Evolutionary conservation across 2,797 vertebrate genomes (phyloP), one percentile per base, ranked within the genome.

Genomic region (Leucoraja ocellata): DNA sequence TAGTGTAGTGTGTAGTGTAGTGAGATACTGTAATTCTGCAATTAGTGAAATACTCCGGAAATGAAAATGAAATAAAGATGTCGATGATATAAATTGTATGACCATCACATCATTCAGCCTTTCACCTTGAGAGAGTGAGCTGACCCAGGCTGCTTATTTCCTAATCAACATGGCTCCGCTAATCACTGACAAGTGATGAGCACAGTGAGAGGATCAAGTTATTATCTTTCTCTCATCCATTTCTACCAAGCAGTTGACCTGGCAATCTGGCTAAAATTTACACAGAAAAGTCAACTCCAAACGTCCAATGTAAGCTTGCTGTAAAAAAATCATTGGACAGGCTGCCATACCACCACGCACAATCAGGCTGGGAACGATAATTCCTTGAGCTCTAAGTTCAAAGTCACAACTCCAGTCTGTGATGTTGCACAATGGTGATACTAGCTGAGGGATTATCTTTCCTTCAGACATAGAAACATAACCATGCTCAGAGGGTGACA

Each of bases 81-180:
- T 77, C n/a, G 10, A 77, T 77, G 10, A n/a, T 36, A 36, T 78
- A 36, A 78, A 5, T 78, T 78, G 32, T 36, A 78, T 78, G 94
- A 94, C 95, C 94, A 94, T 21, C 11, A 95, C 94, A 95, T 94
- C 95, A 96, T 94, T 95, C 95, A 94, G 94, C 94, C 95, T 94
- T 95, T 95, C 95, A 95, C 94, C 94, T 94, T 93, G 0, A 94
- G 94, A 93, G 2, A 63, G 8, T 25, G 61, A 32, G 58, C 71
- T 16, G 1, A 39, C 79, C 86, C 88, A 54, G 78, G 39, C 32
- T 39, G 81, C 93, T 13, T 10, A 84, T 61, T 61, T 61, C 25
- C 58, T 84, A 13, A n/a, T 28, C 54, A 61, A 11, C 23, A 23
- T 23, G 23, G 46, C 80, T 83, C 58, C 7, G 13, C 39, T 79